phyloP scores from a whole-genome alignment of 2,113 vertebrate species.

The Ageneiosus marmoratus region DNA sequence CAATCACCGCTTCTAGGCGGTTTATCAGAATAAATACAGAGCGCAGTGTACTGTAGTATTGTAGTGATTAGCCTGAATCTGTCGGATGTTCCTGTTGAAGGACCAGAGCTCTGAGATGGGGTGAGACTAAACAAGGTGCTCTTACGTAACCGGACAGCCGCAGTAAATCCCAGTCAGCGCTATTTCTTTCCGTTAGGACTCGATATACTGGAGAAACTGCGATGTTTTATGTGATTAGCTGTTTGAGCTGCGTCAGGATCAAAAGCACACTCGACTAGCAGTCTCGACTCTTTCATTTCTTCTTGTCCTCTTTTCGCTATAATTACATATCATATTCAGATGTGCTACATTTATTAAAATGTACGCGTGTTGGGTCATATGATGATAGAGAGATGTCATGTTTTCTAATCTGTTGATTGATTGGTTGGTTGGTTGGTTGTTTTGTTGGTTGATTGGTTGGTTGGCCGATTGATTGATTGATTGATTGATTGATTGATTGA shows the following conservation, averaged over 20 bases:
- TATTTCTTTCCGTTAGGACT: neutral
- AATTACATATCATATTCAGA: neutral
- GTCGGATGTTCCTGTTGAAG: constrained; percentile 25
- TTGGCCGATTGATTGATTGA: no score
- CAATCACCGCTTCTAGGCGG: constrained; percentile 42
- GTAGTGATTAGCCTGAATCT: neutral
- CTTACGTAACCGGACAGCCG: constrained; percentile 58
- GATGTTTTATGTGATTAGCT: neutral
- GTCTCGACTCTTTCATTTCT: neutral
- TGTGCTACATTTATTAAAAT: neutral
- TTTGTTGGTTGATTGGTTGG: no score
- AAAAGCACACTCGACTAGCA: neutral
- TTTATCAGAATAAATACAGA: no score
- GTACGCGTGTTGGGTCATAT: no score
- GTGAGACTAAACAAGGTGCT: constrained; percentile 62
- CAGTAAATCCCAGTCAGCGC: neutral
- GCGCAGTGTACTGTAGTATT: no score
- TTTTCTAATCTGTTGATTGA: neutral
- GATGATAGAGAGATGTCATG: no score
- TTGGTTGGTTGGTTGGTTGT: no score
- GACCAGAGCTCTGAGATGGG: constrained; percentile 67
- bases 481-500: no score
- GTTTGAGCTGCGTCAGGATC: neutral
- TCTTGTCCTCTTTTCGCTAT: no score
- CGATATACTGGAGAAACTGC: no score